Evolutionary conservation across 2,113 vertebrate species (phyloP).

Genomic region (Psophia crepitans): DNA sequence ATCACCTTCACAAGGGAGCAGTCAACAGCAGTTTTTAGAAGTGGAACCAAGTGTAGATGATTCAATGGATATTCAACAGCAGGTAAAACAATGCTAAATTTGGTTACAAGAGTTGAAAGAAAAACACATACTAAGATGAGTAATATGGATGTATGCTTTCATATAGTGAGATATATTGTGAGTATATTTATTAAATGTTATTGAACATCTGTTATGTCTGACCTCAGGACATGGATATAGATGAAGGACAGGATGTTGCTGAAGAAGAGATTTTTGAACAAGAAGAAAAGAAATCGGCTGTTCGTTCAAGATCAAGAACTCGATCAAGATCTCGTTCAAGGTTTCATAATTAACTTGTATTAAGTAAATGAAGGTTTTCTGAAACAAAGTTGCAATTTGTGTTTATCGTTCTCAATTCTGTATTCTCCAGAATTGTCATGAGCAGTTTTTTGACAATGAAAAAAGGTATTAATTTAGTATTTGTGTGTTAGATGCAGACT

Average conservation of each 20-base stretch:
- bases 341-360: slow-evolving; percentile 65
- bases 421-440: not conserved
- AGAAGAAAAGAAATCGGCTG: slow-evolving; percentile 87
- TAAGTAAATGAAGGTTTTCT: not conserved
- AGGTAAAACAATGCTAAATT: slow-evolving; percentile 76
- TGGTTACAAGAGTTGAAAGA: not conserved
- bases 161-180: not conserved
- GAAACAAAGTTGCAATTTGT: not conserved
- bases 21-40: slow-evolving; percentile 87
- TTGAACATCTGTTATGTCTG: not conserved
- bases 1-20: slow-evolving; percentile 83
- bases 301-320: slow-evolving; percentile 87
- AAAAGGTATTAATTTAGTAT: not conserved
- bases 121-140: not conserved
- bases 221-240: slow-evolving; percentile 91
- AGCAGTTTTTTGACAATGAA: not conserved
- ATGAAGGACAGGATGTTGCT: slow-evolving; percentile 89
- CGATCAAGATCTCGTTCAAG: slow-evolving; percentile 95
- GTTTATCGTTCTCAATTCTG: not conserved
- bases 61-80: slow-evolving; percentile 95
- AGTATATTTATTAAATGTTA: not conserved
- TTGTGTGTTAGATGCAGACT: not conserved
- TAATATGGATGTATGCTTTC: not conserved
- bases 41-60: slow-evolving; percentile 87
- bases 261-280: slow-evolving; percentile 91